Evolutionary conservation across 53 echinoderm and acorn worm species (phyloP), one percentile per base, ranked within the genome.

Genomic region (Pentamera pediparva): DNA sequence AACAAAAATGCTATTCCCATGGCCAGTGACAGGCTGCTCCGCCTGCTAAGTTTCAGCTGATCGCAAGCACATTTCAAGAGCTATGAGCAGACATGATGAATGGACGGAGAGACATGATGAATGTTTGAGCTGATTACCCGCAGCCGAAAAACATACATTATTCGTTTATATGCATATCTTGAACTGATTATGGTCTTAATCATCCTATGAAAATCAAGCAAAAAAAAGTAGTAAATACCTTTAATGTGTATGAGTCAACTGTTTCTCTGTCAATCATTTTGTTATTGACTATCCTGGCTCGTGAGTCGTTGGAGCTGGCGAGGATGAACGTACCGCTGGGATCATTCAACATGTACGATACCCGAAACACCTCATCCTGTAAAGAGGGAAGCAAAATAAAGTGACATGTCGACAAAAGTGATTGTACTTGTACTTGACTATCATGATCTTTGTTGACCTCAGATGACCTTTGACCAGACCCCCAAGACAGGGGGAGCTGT

Each of bases 321-420:
- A 38, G 39, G 20, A 65, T 65, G 39, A 65, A 65, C 27, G 65
- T 37, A 21, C 65, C 65, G 27, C 65, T 65, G 9, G 25, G 41
- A 38, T 65, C 65, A 39, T 65, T 65, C 37, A 65, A 20, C 65
- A 65, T 65, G 65, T 65, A 65, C 21, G 65, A 65, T 27, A 39
- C 65, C 11, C 65, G 65, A 40, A 65, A 65, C 21, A 37, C 39
- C 22, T 65, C 65, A 65, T 65, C 65, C 65, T 65, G 39, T 10
- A 36, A 20, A 36, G 10, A 65, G n/a, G n/a, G n/a, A n/a, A n/a
- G n/a, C n/a, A n/a, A n/a, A n/a, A n/a, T n/a, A n/a, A n/a, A n/a
- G n/a, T n/a, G n/a, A n/a, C n/a, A n/a, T n/a, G n/a, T 45, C 1
- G 47, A 45, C 47, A 15, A 45, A 45, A 15, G n/a, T 45, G 12